These are phyloP conservation scores for Sanderia malayensis DNA, from an alignment of 30 jellyfish, hydroid and myxozoan species.

Conservation along the genomic window DNA sequence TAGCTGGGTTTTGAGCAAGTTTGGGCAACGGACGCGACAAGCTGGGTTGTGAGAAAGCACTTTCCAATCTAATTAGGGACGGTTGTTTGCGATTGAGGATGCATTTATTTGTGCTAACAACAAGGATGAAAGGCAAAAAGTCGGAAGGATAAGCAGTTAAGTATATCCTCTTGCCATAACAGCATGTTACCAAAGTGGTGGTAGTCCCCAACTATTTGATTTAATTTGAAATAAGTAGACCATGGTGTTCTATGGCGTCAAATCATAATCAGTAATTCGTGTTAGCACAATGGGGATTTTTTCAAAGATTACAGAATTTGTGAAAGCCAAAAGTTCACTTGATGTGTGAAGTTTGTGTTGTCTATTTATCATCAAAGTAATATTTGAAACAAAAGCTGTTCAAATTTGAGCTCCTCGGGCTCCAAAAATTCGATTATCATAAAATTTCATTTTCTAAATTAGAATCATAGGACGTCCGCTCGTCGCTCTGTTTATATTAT, in stretches of 20 bases:
- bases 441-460: too few relatives aligned
- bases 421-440: too few relatives aligned
- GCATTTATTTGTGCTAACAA: neutral
- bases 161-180: neutral
- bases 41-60: too few relatives aligned
- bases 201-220: constrained; percentile 1
- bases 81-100: neutral
- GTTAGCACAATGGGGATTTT: neutral
- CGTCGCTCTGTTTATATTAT: too few relatives aligned
- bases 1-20: too few relatives aligned
- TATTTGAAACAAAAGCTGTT: too few relatives aligned
- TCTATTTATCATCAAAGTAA: too few relatives aligned
- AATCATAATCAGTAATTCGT: neutral
- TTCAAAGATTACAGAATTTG: neutral
- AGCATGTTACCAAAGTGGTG: neutral
- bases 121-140: neutral
- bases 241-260: constrained; percentile 8
- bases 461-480: too few relatives aligned
- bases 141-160: neutral
- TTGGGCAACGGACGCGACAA: too few relatives aligned
- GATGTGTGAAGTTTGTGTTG: too few relatives aligned
- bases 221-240: neutral
- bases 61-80: neutral
- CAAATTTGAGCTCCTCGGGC: too few relatives aligned
- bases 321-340: neutral